Conservation (phyloP, 2,888 invertebrate species). For the Trichopoda pennipes region DNA sequence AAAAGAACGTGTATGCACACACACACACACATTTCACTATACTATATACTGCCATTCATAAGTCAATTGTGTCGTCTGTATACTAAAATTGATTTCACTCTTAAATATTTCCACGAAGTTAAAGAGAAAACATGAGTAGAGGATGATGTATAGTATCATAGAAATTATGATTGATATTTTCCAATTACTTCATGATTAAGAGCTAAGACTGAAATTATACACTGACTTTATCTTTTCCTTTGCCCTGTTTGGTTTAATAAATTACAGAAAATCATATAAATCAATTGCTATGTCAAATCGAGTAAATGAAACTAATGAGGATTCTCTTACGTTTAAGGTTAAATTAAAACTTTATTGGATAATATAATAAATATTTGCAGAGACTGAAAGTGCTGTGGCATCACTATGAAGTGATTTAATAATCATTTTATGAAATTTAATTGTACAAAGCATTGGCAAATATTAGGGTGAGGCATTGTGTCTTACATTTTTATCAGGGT, state of each 20-base stretch:
- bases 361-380: not conserved
- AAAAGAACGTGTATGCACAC: too few relatives aligned
- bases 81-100: slow-evolving; percentile 1
- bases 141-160: not conserved
- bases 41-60: not conserved
- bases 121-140: not conserved
- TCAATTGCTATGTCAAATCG: slow-evolving; percentile 37
- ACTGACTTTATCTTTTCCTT: not conserved
- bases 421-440: too few relatives aligned
- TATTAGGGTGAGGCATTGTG: too few relatives aligned
- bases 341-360: not conserved
- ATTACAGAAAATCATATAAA: slow-evolving; percentile 15
- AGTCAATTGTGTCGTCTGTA: slow-evolving; percentile 13
- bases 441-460: too few relatives aligned
- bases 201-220: not conserved
- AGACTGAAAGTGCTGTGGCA: too few relatives aligned
- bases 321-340: slow-evolving; percentile 40
- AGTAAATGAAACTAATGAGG: slow-evolving; percentile 34
- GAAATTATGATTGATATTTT: slow-evolving; percentile 27
- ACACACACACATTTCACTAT: not conserved
- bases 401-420: too few relatives aligned
- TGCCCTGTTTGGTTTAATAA: slow-evolving; percentile 9
- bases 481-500: too few relatives aligned
- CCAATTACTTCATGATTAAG: not conserved
- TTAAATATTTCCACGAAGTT: not conserved